phyloP scores from a whole-genome alignment of 2,888 invertebrate species.

The Heliconius hortense region DNA sequence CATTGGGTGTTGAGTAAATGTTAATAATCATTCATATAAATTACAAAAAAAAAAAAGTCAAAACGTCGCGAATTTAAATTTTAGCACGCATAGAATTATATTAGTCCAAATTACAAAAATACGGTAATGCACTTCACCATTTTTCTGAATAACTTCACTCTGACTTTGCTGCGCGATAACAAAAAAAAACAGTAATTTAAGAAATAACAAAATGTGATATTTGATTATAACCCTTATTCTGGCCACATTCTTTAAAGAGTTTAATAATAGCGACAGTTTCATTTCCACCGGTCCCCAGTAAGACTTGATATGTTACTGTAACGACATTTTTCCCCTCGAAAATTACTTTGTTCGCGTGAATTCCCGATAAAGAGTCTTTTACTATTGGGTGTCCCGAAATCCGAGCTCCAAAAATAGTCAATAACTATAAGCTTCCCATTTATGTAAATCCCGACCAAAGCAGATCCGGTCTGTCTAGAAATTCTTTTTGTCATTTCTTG shows the following conservation, averaged over 20 bases:
- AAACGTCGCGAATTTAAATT: no score
- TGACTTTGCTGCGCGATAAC: no score
- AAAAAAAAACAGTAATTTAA: no score
- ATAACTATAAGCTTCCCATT: constrained; percentile 36
- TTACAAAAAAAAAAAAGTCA: no score
- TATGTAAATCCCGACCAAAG: constrained; percentile 35
- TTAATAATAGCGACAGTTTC: constrained; percentile 45
- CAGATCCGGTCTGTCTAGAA: constrained; percentile 24
- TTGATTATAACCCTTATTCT: constrained; percentile 2
- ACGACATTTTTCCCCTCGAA: constrained; percentile 35
- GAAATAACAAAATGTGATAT: background rate
- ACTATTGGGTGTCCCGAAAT: constrained; percentile 36
- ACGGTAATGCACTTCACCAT: no score
- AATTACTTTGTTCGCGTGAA: constrained; percentile 36
- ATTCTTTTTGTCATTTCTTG: constrained; percentile 12
- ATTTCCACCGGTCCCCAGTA: constrained; percentile 48
- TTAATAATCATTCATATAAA: no score
- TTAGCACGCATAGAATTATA: no score
- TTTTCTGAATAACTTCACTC: no score
- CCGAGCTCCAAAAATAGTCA: constrained; percentile 35
- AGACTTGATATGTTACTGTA: constrained; percentile 41
- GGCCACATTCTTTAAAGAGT: constrained; percentile 38
- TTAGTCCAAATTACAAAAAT: no score
- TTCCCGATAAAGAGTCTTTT: constrained; percentile 38
- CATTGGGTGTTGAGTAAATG: no score